Percentiles rank a stretch among this genome's conserved stretches.
Conservation (phyloP, 2,888 invertebrate species). For the Drepana falcataria region DNA sequence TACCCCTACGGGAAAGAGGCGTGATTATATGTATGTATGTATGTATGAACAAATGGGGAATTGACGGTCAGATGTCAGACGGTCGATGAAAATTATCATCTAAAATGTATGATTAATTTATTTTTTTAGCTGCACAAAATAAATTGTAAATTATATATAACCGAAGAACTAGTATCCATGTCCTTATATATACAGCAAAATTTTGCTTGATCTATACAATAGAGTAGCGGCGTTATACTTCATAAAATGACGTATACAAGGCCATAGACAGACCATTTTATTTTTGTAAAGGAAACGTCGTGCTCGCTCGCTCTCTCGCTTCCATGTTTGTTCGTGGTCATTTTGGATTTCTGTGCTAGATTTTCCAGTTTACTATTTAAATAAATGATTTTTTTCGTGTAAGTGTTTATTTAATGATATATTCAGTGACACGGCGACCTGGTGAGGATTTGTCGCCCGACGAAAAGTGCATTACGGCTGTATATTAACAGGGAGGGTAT, state of each 20-base stretch:
- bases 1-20: too few species aligned
- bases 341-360: constrained; percentile 73
- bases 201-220: constrained; percentile 19
- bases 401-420: constrained; percentile 75
- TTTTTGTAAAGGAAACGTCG: constrained; percentile 50
- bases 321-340: constrained; percentile 79
- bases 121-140: too few species aligned
- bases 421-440: constrained; percentile 69
- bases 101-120: too few species aligned
- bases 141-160: too few species aligned
- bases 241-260: constrained; percentile 39
- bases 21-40: too few species aligned
- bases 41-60: too few species aligned
- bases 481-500: constrained; percentile 77
- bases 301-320: constrained; percentile 62
- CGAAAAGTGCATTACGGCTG: constrained; percentile 66
- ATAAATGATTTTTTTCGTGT: constrained; percentile 62
- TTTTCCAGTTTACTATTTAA: constrained; percentile 67
- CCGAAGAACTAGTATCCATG: too few species aligned
- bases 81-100: too few species aligned
- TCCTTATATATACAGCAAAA: too few species aligned
- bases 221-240: constrained; percentile 13
- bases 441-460: constrained; percentile 70
- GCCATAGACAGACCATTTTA: constrained; percentile 45
- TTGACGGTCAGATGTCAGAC: too few species aligned